Conservation (phyloP, 2,797 vertebrate species). For the Coranthus polyacanthus region DNA sequence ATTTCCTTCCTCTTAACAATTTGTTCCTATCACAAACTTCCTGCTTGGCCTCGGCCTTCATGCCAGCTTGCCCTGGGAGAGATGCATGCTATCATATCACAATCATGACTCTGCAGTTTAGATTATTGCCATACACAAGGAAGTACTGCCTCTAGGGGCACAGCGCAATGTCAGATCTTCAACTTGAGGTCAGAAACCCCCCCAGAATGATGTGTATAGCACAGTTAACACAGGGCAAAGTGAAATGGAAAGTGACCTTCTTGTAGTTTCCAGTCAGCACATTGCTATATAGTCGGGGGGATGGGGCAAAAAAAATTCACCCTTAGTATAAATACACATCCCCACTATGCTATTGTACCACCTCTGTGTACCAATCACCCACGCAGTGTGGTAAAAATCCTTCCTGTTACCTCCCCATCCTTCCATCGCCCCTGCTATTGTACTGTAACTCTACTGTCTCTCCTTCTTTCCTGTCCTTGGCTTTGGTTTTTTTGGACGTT, state of each 20-base stretch:
- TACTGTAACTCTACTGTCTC: slow-evolving; percentile 57
- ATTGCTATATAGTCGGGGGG: slow-evolving; percentile 57
- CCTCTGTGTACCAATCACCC: slow-evolving; percentile 62
- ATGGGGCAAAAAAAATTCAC: slow-evolving; percentile 39
- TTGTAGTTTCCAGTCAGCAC: slow-evolving; percentile 58
- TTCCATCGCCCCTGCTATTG: slow-evolving; percentile 68
- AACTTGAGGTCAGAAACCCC: slow-evolving; percentile 41
- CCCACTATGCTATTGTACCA: slow-evolving; percentile 41
- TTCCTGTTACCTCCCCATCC: slow-evolving; percentile 65
- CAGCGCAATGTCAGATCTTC: slow-evolving; percentile 36
- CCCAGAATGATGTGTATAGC: slow-evolving; percentile 20
- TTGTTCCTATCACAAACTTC: slow-evolving; percentile 83
- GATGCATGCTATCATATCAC: slow-evolving; percentile 77
- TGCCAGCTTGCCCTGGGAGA: slow-evolving; percentile 65
- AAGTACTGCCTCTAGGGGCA: slow-evolving; percentile 38
- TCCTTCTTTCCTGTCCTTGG: slow-evolving; percentile 61
- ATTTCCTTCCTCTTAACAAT: slow-evolving; percentile 87
- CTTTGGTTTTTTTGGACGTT: slow-evolving; percentile 47
- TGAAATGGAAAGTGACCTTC: slow-evolving; percentile 52
- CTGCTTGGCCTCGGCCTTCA: slow-evolving; percentile 77
- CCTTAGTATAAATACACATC: slow-evolving; percentile 72
- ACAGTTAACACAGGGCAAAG: slow-evolving; percentile 30
- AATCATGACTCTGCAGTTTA: slow-evolving; percentile 78
- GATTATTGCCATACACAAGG: slow-evolving; percentile 61
- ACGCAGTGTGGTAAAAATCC: slow-evolving; percentile 70